These are phyloP conservation scores for Tetraneura akinire DNA, from an alignment of 1,140 invertebrate species.

Conservation along the genomic window DNA sequence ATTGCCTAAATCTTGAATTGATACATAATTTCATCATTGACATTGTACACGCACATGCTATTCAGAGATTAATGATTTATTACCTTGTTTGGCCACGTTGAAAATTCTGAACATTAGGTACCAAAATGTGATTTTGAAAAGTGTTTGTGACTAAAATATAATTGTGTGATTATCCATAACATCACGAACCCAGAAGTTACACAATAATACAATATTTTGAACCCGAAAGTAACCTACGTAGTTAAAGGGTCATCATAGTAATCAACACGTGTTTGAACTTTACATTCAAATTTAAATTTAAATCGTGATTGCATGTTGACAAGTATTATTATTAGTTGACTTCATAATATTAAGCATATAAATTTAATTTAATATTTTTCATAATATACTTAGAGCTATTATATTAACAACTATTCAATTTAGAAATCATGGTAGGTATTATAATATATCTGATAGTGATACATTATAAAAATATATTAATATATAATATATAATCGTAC, in stretches of 20 bases:
- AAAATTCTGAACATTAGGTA: constrained; percentile 17
- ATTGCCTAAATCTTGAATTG: neutral
- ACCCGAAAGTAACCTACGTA: neutral
- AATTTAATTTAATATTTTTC: too few relatives aligned
- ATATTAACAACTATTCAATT: too few relatives aligned
- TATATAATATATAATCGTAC: too few relatives aligned
- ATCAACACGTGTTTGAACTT: constrained; percentile 23
- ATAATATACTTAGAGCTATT: too few relatives aligned
- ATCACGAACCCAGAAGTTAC: neutral
- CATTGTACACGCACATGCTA: neutral
- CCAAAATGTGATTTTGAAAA: neutral
- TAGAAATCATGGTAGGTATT: too few relatives aligned
- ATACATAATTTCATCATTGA: neutral
- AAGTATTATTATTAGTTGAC: neutral
- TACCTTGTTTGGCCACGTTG: neutral
- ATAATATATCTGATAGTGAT: too few relatives aligned
- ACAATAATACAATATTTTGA: neutral
- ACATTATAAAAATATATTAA: too few relatives aligned
- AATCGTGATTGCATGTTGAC: neutral
- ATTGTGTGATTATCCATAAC: neutral
- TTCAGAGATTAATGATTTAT: neutral
- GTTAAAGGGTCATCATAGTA: constrained; percentile 15
- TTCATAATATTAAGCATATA: too few relatives aligned
- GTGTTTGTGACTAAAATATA: neutral
- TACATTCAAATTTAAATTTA: neutral